phyloP scores from a whole-genome alignment of 2,797 vertebrate genomes.

The Anabas testudineus region DNA sequence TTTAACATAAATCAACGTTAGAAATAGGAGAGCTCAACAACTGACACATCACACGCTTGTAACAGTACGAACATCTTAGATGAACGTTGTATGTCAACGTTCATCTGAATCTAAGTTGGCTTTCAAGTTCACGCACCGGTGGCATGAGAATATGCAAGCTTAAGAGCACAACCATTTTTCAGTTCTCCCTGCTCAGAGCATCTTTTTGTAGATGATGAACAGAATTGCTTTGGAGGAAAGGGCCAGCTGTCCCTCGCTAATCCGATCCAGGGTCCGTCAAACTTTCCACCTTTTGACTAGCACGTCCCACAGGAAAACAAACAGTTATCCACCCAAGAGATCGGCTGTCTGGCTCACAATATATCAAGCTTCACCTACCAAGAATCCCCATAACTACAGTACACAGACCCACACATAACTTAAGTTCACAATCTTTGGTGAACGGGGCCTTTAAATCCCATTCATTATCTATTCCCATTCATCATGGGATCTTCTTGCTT shows the following conservation, averaged over 20 bases:
- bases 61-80: conserved; percentile 39
- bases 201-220: conserved; percentile 43
- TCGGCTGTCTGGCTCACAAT: conserved; percentile 55
- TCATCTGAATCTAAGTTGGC: conserved; percentile 29
- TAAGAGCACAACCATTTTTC: conserved; percentile 53
- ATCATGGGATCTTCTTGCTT: conserved; percentile 57
- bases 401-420: conserved; percentile 53
- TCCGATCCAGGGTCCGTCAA: conserved; percentile 52
- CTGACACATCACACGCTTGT: neutral
- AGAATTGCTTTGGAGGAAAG: conserved; percentile 48
- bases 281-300: conserved; percentile 70
- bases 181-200: conserved; percentile 31
- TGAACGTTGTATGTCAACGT: conserved; percentile 13
- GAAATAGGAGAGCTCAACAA: conserved; percentile 11
- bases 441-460: conserved; percentile 61
- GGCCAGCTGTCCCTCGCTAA: conserved; percentile 36
- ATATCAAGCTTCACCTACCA: conserved; percentile 47
- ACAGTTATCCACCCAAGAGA: conserved; percentile 73
- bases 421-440: conserved; percentile 68
- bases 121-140: conserved; percentile 31
- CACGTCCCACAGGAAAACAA: conserved; percentile 73
- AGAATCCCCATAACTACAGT: conserved; percentile 37
- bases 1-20: conserved; percentile 47
- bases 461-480: conserved; percentile 69
- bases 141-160: conserved; percentile 16